Conservation (phyloP, 2,888 invertebrate species). For the Drosophila atroscutellata region DNA sequence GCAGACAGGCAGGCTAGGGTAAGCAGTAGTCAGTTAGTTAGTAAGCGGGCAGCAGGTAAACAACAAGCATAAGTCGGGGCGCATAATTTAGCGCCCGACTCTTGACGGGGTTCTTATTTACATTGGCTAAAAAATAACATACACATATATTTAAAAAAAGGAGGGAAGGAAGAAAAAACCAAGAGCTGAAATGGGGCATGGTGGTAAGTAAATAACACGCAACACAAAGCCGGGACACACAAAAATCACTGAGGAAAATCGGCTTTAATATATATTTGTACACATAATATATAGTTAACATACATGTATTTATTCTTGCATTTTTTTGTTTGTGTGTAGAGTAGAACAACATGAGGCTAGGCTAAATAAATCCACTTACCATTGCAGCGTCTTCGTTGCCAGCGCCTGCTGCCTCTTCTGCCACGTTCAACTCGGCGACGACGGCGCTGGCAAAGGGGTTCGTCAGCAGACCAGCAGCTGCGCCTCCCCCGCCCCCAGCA, state of each 20-base stretch:
- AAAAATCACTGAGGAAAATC: slow-evolving; percentile 67
- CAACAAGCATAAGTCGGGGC: slow-evolving; percentile 30
- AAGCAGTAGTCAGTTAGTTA: slow-evolving; percentile 13
- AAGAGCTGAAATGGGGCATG: slow-evolving; percentile 42
- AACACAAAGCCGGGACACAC: slow-evolving; percentile 51
- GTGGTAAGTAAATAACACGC: slow-evolving; percentile 62
- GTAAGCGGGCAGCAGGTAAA: slow-evolving; percentile 7
- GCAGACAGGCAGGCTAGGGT: slow-evolving; percentile 36
- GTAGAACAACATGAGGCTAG: slow-evolving; percentile 42
- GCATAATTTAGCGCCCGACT: slow-evolving; percentile 64
- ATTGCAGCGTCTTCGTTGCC: slow-evolving; percentile 67
- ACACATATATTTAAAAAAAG: slow-evolving; percentile 8
- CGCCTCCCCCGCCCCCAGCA: slow-evolving; percentile 43
- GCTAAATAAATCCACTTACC: slow-evolving; percentile 72
- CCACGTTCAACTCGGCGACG: slow-evolving; percentile 43
- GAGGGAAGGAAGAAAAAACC: not conserved
- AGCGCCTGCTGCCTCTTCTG: slow-evolving; percentile 26
- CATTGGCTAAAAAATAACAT: slow-evolving; percentile 49
- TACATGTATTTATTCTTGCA: slow-evolving; percentile 3
- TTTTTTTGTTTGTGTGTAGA: slow-evolving; percentile 24
- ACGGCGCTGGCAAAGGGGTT: slow-evolving; percentile 58
- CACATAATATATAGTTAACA: not conserved
- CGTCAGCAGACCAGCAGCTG: slow-evolving; percentile 44
- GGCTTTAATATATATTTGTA: slow-evolving; percentile 47
- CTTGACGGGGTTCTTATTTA: slow-evolving; percentile 69